Evolutionary conservation across 1,140 invertebrate genomes (phyloP), one percentile per base, ranked within the genome.

Genomic region (Brachionus angularis): DNA sequence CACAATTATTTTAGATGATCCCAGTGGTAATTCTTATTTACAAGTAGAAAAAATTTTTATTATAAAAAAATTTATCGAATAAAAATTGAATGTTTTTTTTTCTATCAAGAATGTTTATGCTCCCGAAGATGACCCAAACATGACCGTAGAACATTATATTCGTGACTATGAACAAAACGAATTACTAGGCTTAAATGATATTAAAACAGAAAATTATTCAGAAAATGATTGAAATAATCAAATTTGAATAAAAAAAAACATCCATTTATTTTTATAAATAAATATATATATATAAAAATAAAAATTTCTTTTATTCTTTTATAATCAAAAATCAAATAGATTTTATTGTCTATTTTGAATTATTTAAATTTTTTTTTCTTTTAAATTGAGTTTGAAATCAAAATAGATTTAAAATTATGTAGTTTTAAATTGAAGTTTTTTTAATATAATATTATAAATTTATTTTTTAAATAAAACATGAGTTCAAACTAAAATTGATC

Each of bases 1-100:
- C 88, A 39, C 94, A 89, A 74, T 98, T 3, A 80, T 96, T 21
- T 79, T 99, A 46, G 91, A 97, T 81, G 96, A 98, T 83, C 92
- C 94, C 10, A 90, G 94, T 42, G 96, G 96, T 12, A 98, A 98
- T 81, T 96, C 92, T 75, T 98, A 96, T 79, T 83, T 98, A 44
- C 91, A 96, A 84, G 91, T 87, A 76, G 67, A 67, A 64, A 3
- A 31, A 44, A 12, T 2, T 46, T 10, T 27, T 3, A 29, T 31
- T 44, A 36, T 42, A 21, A 34, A 39, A 27, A 25, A 33, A 18
- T 33, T 25, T 21, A 72, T 71, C 47, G 21, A 16, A 42, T 27
- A 33, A 58, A 62, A 64, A n/a, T 58, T 42, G 16, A 23, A 14
- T 23, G 5, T 29, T 29, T 52, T 69, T 83, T 83, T 73, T 7